Conservation (phyloP, 1,140 invertebrate species). For the Lethocerus indicus region DNA sequence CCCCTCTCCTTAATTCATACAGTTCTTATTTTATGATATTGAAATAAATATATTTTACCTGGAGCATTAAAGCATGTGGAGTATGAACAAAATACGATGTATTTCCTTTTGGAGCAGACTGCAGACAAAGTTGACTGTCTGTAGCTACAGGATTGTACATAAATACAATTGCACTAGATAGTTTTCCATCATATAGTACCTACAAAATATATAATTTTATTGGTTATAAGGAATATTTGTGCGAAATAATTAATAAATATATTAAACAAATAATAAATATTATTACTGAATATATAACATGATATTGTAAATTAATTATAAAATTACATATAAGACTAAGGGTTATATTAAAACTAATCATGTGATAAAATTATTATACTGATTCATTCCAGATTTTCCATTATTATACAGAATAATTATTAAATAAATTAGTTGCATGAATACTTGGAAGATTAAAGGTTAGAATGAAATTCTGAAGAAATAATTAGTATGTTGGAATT, state of each 20-base stretch:
- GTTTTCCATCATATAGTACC: constrained; percentile 95
- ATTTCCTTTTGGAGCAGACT: constrained; percentile 94
- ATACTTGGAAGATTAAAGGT: too few relatives aligned
- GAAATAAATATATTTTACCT: constrained; percentile 41
- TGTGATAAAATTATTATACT: too few relatives aligned
- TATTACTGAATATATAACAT: not conserved
- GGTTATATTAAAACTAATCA: too few relatives aligned
- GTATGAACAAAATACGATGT: constrained; percentile 96
- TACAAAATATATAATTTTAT: constrained; percentile 27
- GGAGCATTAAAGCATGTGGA: constrained; percentile 94
- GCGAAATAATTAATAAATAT: not conserved
- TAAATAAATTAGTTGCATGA: too few relatives aligned
- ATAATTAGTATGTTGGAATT: too few relatives aligned
- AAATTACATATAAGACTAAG: too few relatives aligned
- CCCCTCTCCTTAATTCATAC: not conserved
- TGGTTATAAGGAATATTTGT: not conserved
- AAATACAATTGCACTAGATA: constrained; percentile 92
- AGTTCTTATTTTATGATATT: not conserved
- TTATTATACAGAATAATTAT: too few relatives aligned
- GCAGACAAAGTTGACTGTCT: constrained; percentile 93
- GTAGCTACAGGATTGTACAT: constrained; percentile 99
- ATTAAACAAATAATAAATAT: not conserved
- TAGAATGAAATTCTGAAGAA: too few relatives aligned
- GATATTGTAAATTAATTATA: too few relatives aligned
- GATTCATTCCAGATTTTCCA: too few relatives aligned